Evolutionary conservation across 1,140 invertebrate species (phyloP).

Genomic region (Rhysida immarginata): DNA sequence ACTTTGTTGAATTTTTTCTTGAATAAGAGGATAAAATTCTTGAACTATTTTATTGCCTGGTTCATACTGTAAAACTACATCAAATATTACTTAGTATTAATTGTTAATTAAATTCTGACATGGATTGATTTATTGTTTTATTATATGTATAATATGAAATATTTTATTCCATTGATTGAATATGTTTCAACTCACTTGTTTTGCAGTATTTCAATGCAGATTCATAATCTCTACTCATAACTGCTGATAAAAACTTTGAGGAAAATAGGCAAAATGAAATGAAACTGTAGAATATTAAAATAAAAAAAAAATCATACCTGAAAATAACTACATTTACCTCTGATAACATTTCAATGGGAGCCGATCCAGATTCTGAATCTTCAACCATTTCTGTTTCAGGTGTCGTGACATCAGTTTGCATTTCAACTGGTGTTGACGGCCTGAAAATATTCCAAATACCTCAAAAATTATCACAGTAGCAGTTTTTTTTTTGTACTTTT

Average conservation of each 20-base stretch:
- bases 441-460: too few relatives aligned
- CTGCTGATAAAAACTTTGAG: slow-evolving; percentile 14
- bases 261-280: neutral
- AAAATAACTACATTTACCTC: neutral
- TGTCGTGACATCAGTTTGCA: neutral
- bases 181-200: slow-evolving; percentile 15
- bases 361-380: neutral
- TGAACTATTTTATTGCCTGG: slow-evolving; percentile 14
- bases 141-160: too few relatives aligned
- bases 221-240: slow-evolving; percentile 14
- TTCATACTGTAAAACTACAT: slow-evolving; percentile 15
- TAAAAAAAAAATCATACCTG: too few relatives aligned
- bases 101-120: too few relatives aligned
- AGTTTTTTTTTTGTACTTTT: too few relatives aligned
- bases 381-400: neutral
- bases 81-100: neutral
- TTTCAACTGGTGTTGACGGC: too few relatives aligned
- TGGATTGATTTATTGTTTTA: too few relatives aligned
- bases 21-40: slow-evolving; percentile 16
- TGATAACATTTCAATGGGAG: neutral
- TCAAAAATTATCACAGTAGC: too few relatives aligned
- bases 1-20: slow-evolving; percentile 13
- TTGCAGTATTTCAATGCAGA: slow-evolving; percentile 15
- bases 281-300: too few relatives aligned
- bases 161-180: too few relatives aligned